These are phyloP conservation scores for Dorcus parallelipipedus DNA, from an alignment of 2,888 invertebrate genomes.

Conservation along the genomic window DNA sequence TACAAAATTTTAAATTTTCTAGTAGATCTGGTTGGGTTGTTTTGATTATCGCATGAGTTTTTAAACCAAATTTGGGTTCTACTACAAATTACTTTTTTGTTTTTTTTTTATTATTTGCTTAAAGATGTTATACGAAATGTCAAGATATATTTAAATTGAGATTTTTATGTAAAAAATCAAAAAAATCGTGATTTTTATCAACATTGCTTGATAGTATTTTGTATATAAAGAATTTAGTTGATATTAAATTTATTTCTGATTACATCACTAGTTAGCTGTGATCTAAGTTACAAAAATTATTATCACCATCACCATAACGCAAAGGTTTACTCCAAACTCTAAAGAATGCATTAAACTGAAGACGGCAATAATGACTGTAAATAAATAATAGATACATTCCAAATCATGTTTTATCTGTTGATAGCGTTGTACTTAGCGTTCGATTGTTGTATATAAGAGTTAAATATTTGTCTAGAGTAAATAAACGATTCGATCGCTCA, in stretches of 20 bases:
- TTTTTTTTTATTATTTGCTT: no score
- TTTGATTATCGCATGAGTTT: no score
- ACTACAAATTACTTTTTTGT: no score
- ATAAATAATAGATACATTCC: slow-evolving; percentile 34
- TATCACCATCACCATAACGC: slow-evolving; percentile 8
- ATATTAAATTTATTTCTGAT: neutral
- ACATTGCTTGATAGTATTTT: no score
- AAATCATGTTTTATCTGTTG: slow-evolving; percentile 39
- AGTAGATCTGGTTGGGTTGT: no score
- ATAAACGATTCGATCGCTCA: slow-evolving; percentile 34
- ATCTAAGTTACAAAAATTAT: slow-evolving; percentile 20
- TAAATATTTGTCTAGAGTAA: slow-evolving; percentile 35
- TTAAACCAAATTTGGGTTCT: no score
- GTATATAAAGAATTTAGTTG: no score
- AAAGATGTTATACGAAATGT: no score
- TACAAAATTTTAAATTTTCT: no score
- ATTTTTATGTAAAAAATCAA: no score
- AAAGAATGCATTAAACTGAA: slow-evolving; percentile 16
- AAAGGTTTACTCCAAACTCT: neutral
- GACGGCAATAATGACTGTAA: slow-evolving; percentile 45
- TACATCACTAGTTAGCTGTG: slow-evolving; percentile 28
- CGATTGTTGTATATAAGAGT: slow-evolving; percentile 39
- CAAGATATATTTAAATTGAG: no score
- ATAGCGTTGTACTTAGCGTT: slow-evolving; percentile 34
- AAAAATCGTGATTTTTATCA: no score